Evolutionary conservation across 2,113 vertebrate species (phyloP).

Genomic region (Oryctolagus cuniculus): DNA sequence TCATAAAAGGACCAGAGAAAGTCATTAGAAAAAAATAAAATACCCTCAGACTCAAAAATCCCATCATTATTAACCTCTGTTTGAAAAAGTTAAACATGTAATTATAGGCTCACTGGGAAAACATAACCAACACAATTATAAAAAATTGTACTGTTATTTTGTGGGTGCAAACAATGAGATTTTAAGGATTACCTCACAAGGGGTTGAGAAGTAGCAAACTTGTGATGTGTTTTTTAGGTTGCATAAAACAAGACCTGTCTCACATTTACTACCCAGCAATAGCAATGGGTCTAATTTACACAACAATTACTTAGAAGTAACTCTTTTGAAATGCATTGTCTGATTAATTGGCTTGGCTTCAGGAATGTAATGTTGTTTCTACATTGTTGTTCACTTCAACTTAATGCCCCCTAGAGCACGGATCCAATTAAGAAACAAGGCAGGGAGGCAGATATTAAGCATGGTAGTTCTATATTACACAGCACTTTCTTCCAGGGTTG

Average conservation of each 20-base stretch:
- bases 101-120: constrained; percentile 51
- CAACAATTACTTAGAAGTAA: constrained; percentile 78
- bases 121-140: constrained; percentile 37
- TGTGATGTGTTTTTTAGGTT: not conserved
- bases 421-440: constrained; percentile 83
- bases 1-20: not conserved
- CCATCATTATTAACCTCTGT: constrained; percentile 45
- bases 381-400: constrained; percentile 77
- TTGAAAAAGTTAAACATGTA: constrained; percentile 67
- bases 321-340: constrained; percentile 73
- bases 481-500: constrained; percentile 1
- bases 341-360: constrained; percentile 83
- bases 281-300: constrained; percentile 78
- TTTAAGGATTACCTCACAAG: constrained; percentile 65
- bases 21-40: constrained; percentile 65
- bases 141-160: constrained; percentile 45
- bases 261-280: constrained; percentile 65
- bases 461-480: constrained; percentile 50
- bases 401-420: constrained; percentile 79
- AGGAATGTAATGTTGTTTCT: constrained; percentile 70
- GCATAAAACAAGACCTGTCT: not conserved
- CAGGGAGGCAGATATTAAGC: constrained; percentile 72
- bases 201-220: constrained; percentile 49
- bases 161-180: constrained; percentile 3
- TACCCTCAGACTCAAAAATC: constrained; percentile 41